A percentile compares a stretch with the other conserved stretches of the same genome.
These are phyloP conservation scores for Eleutherodactylus coqui DNA, from an alignment of 2,797 vertebrate genomes.

Conservation along the genomic window DNA sequence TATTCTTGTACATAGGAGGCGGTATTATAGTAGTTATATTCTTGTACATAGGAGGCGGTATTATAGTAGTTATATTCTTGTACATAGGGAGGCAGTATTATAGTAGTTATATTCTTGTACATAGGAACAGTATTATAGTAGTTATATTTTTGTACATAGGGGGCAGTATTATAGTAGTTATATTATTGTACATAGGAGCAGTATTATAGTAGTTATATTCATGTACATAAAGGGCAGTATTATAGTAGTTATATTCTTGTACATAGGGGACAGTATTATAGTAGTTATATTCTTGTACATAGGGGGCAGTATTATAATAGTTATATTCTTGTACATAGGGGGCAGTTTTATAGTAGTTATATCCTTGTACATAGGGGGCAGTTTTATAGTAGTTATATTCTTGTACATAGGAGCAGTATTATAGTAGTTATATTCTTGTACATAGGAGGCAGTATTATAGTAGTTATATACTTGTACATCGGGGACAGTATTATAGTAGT, in stretches of 20 bases:
- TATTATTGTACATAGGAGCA: too few relatives aligned
- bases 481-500: too few relatives aligned
- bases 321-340: not conserved
- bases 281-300: not conserved
- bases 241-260: not conserved
- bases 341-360: not conserved
- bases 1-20: not conserved
- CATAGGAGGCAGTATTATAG: not conserved
- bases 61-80: constrained; percentile 1
- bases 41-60: not conserved
- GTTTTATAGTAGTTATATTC: not conserved
- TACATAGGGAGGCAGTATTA: not conserved
- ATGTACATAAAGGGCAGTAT: not conserved
- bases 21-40: not conserved
- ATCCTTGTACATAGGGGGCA: not conserved
- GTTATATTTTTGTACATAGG: not conserved
- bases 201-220: constrained; percentile 8
- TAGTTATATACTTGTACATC: not conserved
- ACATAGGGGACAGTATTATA: constrained; percentile 3
- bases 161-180: too few relatives aligned
- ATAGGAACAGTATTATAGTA: not conserved
- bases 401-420: not conserved
- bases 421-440: not conserved
- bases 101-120: not conserved
- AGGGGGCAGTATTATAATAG: too few relatives aligned